phyloP scores from a whole-genome alignment of 2,888 invertebrate species.

The Phaedon cochleariae region DNA sequence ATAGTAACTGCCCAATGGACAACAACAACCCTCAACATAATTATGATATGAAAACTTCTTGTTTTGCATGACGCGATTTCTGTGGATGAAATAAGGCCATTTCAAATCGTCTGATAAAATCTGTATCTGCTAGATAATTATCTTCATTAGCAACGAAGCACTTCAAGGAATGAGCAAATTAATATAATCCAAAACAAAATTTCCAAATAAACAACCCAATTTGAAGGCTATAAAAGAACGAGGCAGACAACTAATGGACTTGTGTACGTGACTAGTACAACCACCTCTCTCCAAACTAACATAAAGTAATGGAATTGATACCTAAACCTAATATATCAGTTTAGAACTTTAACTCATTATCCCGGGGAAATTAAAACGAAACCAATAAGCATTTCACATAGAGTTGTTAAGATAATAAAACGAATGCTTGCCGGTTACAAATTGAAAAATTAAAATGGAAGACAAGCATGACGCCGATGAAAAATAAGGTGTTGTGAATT shows the following conservation, averaged over 20 bases:
- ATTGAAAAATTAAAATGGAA: constrained; percentile 34
- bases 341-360: not conserved
- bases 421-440: constrained; percentile 12
- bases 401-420: not conserved
- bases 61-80: no score
- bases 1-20: no score
- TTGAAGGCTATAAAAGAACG: not conserved
- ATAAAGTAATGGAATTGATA: no score
- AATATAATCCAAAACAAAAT: not conserved
- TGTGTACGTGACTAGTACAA: not conserved
- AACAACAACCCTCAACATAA: no score
- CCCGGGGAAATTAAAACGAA: not conserved
- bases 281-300: not conserved
- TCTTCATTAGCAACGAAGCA: no score
- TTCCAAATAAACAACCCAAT: not conserved
- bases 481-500: constrained; percentile 55
- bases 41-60: no score
- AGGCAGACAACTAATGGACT: not conserved
- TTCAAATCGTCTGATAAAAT: no score
- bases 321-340: no score
- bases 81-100: no score
- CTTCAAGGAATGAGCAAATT: no score
- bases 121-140: no score
- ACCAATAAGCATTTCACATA: not conserved
- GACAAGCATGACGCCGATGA: constrained; percentile 57